Base-by-base conservation (phyloP, 2,888 invertebrate species). In the Poecilus cupreus region DNA sequence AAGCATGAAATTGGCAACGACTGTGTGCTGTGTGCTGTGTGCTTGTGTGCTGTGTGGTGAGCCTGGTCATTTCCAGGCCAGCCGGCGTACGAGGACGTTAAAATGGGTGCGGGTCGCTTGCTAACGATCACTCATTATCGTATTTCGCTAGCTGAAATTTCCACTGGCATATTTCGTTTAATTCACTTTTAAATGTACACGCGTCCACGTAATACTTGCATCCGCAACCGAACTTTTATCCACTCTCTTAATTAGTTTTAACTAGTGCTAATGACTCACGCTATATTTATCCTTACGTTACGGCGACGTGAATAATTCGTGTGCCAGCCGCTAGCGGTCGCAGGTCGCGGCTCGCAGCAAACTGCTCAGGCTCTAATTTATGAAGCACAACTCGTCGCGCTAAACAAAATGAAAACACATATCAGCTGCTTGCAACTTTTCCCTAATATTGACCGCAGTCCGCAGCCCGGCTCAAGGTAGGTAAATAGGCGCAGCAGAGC, bases 101-200 rank as follows among this genome's bases (percentile, higher is more conserved):
- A 60, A 77, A 77, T 39, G 43, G n/a, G n/a, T n/a, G n/a, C n/a
- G n/a, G n/a, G 39, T 60, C n/a, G 22, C 51, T 18, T 13, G 51
- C 77, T 54, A 77, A 77, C 77, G 77, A 77, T 77, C 51, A 77
- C 60, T 77, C 60, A 77, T 77, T 77, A 77, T 43, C 57, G 77
- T 77, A 77, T 60, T 77, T 77, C 32, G 32, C 77, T 77, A n/a
- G 77, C 6, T 60, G 43, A 20, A 68, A 54, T 32, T 77, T 60
- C 24, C 75, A 18, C n/a, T 13, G 11, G 10, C 20, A 37, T 77
- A 37, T 77, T 77, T 54, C 13, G 60, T 60, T 60, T 60, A 77
- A 77, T 77, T 77, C 54, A 39, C 57, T 77, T 77, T 77, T 77
- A 60, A 77, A 54, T 57, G 46, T 46, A 72, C 46, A 43, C n/a